Base-by-base conservation (phyloP, 2,888 invertebrate genomes). In the Seira musarum region DNA sequence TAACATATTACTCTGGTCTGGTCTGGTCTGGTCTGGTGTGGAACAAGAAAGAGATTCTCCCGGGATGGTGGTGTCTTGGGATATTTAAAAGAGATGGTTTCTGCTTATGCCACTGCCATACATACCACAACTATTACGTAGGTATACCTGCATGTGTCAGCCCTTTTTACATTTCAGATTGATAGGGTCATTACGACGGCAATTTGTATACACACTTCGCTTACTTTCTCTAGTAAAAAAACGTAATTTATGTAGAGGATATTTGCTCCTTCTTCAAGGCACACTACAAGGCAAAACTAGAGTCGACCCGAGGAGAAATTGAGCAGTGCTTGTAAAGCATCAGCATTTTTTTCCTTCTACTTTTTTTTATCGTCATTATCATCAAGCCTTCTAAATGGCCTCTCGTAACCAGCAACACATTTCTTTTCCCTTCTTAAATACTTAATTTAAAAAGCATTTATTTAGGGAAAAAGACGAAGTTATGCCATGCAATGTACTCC, bases 121-220 rank as follows among this genome's bases (percentile, higher is more conserved):
- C 30, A 30, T 30, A 30, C 3, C 30, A 30, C 30, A 5, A 30
- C 30, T 30, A 30, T 8, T 30, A 30, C n/a, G 6, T 67, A 67
- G 67, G 67, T 46, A 67, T 67, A 67, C 13, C 68, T 68, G 68
- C 53, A 68, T 21, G 68, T 53, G 68, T 53, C 49, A 68, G 67
- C 68, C 49, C 17, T 53, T 69, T 69, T 30, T 22, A 57, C 61
- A 63, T 63, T 40, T 57, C 63, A 71, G 66, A 75, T 75, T 68
- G 68, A 75, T 75, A 68, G 75, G 68, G 61, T 67, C 67, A 75
- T 75, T 75, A 68, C 67, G 40, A 57, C 53, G 57, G 61, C 75
- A 68, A 75, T 75, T 75, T 75, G 75, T 75, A 30, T 68, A 17
- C 61, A 40, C 61, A 75, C 67, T 70, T 17, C 49, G 49, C 49